Evolutionary conservation across 2,113 vertebrate genomes (phyloP).

Genomic region (Ptychochromis oligacanthus): DNA sequence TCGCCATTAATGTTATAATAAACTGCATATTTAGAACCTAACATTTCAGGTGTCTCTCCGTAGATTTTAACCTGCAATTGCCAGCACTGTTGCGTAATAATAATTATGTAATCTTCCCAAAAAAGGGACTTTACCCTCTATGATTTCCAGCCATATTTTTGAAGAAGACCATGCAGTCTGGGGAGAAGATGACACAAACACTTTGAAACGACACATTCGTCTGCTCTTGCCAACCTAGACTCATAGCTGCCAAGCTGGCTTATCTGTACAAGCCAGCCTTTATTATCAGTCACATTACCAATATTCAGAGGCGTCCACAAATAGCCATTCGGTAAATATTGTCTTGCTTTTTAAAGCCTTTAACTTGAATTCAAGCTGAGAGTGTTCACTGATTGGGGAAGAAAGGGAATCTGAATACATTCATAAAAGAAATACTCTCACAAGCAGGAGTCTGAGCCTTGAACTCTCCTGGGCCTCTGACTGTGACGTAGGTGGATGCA

Average conservation of each 20-base stretch:
- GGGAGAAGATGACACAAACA: neutral
- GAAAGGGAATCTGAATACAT: neutral
- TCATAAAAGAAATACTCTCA: neutral
- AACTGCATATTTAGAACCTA: neutral
- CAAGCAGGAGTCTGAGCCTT: neutral
- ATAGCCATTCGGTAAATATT: slow-evolving; percentile 13
- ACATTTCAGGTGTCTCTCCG: neutral
- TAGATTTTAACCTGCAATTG: neutral
- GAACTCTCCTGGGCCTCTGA: neutral
- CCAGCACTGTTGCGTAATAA: slow-evolving; percentile 37
- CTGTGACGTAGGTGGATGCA: slow-evolving; percentile 18
- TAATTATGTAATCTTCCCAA: slow-evolving; percentile 29
- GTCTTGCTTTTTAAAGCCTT: neutral
- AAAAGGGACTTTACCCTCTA: neutral
- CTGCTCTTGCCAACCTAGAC: slow-evolving; percentile 12
- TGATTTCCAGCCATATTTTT: slow-evolving; percentile 13
- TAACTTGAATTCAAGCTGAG: neutral
- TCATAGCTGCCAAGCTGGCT: slow-evolving; percentile 31
- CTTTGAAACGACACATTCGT: neutral
- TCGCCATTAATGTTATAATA: neutral
- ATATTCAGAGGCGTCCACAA: slow-evolving; percentile 41
- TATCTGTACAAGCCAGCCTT: neutral
- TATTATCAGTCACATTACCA: slow-evolving; percentile 22
- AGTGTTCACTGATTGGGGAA: neutral
- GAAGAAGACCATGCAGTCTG: neutral